A percentile compares a stretch with the other conserved stretches of the same genome.
phyloP scores from a whole-genome alignment of 2,888 invertebrate species.

The Dinocampus coccinellae region DNA sequence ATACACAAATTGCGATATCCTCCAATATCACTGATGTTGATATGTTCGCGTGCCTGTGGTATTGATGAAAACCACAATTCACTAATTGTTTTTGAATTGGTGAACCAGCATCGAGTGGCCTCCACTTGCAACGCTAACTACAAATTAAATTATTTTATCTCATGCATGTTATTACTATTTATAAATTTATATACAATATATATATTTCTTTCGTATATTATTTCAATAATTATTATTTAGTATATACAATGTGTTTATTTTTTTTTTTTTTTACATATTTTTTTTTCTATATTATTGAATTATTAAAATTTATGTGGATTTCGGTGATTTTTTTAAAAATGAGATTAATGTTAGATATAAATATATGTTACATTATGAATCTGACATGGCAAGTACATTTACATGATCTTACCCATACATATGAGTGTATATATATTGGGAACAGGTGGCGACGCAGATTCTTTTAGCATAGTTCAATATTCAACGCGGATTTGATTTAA shows the following conservation, averaged over 20 bases:
- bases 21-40: slow-evolving; percentile 25
- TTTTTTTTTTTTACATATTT: too few species aligned
- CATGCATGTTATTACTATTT: not conserved
- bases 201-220: not conserved
- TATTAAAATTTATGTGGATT: too few species aligned
- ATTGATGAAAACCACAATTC: slow-evolving; percentile 56
- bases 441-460: slow-evolving; percentile 59
- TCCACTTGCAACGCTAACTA: not conserved
- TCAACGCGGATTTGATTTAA: slow-evolving; percentile 55
- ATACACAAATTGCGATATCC: slow-evolving; percentile 25
- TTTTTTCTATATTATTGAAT: too few species aligned
- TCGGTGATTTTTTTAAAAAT: too few species aligned
- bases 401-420: slow-evolving; percentile 58
- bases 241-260: too few species aligned
- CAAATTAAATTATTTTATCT: not conserved
- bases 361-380: slow-evolving; percentile 53
- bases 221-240: too few species aligned
- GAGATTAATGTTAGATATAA: slow-evolving; percentile 22
- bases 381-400: slow-evolving; percentile 31
- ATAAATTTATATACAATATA: not conserved
- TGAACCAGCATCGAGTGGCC: slow-evolving; percentile 32
- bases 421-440: slow-evolving; percentile 54
- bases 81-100: slow-evolving; percentile 67
- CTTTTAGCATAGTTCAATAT: slow-evolving; percentile 61
- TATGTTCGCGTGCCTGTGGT: slow-evolving; percentile 30